Conservation (phyloP, 2,888 invertebrate genomes). For the Synanthedon andrenaeformis region DNA sequence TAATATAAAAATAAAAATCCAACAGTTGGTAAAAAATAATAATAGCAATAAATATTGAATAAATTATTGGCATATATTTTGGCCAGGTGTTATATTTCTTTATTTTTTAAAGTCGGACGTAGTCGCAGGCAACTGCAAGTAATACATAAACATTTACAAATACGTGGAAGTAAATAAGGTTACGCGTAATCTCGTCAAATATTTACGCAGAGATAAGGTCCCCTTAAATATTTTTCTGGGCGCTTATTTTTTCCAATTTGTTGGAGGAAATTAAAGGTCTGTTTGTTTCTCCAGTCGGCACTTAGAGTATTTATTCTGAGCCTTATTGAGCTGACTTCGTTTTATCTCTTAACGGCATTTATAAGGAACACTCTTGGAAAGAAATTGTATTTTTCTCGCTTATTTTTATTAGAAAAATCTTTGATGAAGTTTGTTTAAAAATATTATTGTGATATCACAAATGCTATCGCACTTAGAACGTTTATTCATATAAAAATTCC, state of each 20-base stretch:
- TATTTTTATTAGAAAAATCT: constrained; percentile 6
- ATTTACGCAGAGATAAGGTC: background rate
- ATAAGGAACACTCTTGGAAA: constrained; percentile 15
- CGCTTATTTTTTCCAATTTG: constrained; percentile 27
- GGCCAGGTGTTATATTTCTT: too few relatives aligned
- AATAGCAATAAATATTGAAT: too few relatives aligned
- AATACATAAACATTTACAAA: background rate
- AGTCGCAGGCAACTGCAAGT: background rate
- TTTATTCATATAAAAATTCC: too few relatives aligned
- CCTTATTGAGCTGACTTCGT: constrained; percentile 21
- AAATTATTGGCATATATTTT: too few relatives aligned
- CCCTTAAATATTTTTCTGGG: constrained; percentile 2
- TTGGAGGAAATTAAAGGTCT: constrained; percentile 37
- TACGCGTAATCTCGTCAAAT: constrained; percentile 1
- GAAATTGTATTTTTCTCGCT: constrained; percentile 14
- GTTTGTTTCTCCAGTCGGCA: constrained; percentile 28
- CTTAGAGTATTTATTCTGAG: constrained; percentile 37
- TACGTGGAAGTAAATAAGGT: constrained; percentile 8
- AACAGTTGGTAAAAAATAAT: too few relatives aligned
- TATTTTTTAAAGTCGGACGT: too few relatives aligned
- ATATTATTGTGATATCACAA: too few relatives aligned
- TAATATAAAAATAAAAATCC: too few relatives aligned
- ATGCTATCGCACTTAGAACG: too few relatives aligned
- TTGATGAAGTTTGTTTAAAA: constrained; percentile 12
- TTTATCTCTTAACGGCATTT: constrained; percentile 21